Percentiles rank a stretch among this genome's conserved stretches.
These are phyloP conservation scores for Cladopsammia gracilis DNA, from an alignment of 64 coral and sea anemone species.

Conservation along the genomic window DNA sequence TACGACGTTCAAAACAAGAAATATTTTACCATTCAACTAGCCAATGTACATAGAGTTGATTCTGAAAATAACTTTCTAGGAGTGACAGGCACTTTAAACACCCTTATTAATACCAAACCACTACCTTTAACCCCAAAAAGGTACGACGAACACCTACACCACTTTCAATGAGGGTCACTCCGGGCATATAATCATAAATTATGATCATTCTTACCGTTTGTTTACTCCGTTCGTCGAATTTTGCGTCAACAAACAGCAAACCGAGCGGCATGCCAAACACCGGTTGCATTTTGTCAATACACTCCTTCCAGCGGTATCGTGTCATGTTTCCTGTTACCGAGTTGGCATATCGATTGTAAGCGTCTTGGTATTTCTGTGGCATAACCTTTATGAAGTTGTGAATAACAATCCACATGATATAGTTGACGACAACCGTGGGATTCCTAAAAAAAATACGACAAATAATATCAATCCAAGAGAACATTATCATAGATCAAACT, in stretches of 20 bases:
- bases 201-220: conserved; percentile 26
- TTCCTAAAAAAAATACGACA: conserved; percentile 48
- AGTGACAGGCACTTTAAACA: too few species aligned
- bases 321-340: conserved; percentile 1
- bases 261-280: conserved; percentile 74
- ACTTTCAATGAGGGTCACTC: too few species aligned
- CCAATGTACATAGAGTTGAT: too few species aligned
- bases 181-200: too few species aligned
- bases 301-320: conserved; percentile 49
- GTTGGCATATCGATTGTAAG: background rate
- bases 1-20: too few species aligned
- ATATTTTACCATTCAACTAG: too few species aligned
- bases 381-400: conserved; percentile 37
- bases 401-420: conserved; percentile 84
- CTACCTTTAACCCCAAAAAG: too few species aligned
- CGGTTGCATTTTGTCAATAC: conserved; percentile 46
- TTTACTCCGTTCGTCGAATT: conserved; percentile 76
- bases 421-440: conserved; percentile 68
- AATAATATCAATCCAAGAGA: background rate
- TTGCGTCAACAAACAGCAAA: conserved; percentile 77
- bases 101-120: too few species aligned
- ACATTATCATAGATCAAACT: background rate
- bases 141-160: too few species aligned
- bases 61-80: too few species aligned
- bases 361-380: conserved; percentile 49